phyloP scores from a whole-genome alignment of 2,113 vertebrate genomes.

The Semicossyphus pulcher region DNA sequence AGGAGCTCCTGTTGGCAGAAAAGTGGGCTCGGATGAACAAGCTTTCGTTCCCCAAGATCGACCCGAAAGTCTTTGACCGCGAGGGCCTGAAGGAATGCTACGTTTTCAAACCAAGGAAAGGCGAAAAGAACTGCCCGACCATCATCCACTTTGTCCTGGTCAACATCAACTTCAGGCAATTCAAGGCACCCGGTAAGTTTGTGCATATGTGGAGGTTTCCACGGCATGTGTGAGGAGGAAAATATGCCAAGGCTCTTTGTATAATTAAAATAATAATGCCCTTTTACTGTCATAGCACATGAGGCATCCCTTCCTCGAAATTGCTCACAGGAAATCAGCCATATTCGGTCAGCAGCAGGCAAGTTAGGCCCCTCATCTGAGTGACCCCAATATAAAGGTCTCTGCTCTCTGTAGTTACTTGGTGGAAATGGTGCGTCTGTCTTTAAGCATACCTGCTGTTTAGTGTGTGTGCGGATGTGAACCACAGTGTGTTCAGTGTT shows the following conservation, averaged over 20 bases:
- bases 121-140: conserved; percentile 93
- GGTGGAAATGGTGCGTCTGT: conserved; percentile 8
- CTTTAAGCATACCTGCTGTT: conserved; percentile 11
- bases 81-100: conserved; percentile 98
- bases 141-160: conserved; percentile 97
- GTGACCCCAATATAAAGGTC: conserved; percentile 13
- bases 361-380: conserved; percentile 3
- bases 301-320: conserved; percentile 54
- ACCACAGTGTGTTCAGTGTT: conserved; percentile 25
- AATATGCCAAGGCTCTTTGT: conserved; percentile 20
- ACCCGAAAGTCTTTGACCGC: conserved; percentile 95
- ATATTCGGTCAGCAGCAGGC: neutral
- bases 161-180: conserved; percentile 94
- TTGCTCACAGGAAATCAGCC: neutral
- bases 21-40: conserved; percentile 99
- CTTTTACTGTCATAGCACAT: conserved; percentile 34
- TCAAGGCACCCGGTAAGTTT: conserved; percentile 92
- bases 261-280: conserved; percentile 2
- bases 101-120: conserved; percentile 94
- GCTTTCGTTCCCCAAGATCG: conserved; percentile 97
- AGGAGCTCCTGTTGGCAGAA: conserved; percentile 97
- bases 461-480: conserved; percentile 13
- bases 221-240: conserved; percentile 18
- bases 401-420: conserved; percentile 10
- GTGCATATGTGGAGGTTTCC: conserved; percentile 10